Base-by-base conservation (phyloP, 1,140 invertebrate genomes). In the Dryas iulia region DNA sequence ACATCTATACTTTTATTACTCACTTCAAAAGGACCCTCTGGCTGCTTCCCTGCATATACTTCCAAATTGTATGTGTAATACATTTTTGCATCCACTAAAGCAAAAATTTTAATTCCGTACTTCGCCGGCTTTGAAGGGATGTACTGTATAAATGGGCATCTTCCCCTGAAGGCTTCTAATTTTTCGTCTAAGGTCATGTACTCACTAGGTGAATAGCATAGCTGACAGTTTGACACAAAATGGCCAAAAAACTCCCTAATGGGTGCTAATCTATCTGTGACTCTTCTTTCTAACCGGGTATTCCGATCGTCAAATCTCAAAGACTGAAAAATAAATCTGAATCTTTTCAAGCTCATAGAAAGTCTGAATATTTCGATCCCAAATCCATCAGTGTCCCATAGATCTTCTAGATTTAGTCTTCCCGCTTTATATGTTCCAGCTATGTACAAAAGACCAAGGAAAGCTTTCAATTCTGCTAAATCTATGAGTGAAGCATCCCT, bases 181-280 rank as follows among this genome's bases (percentile, higher is more conserved):
- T 76, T 83, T 73, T 91, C 84, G 66, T 90, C 83, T 53, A 87
- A 79, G 7, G 78, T 83, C 12, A 85, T 31, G 57, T 58, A 70
- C 8, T 84, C 75, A 62, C 53, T 21, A 7, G 77, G 66, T 7
- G 54, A 59, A 64, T 79, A 86, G 21, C 77, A 77, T 59, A 24
- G 69, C 65, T 76, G 54, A 63, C 72, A 81, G 14, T 65, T 76
- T 62, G 69, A 59, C 2, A 78, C 73, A 11, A 78, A 73, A 11
- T 35, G 33, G 26, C 73, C 71, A 68, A 78, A 77, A 23, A 75
- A 4, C 59, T 71, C 52, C 65, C 73, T 69, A 28, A 78, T 69
- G 33, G 70, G 65, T 18, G 76, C 66, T 47, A 74, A 11, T 52
- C 69, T 72, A 53, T 77, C 69, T n/a, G 72, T 3, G 33, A 54